Base-by-base conservation (phyloP, 2,113 vertebrate species). In the Beaufortia kweichowensis region DNA sequence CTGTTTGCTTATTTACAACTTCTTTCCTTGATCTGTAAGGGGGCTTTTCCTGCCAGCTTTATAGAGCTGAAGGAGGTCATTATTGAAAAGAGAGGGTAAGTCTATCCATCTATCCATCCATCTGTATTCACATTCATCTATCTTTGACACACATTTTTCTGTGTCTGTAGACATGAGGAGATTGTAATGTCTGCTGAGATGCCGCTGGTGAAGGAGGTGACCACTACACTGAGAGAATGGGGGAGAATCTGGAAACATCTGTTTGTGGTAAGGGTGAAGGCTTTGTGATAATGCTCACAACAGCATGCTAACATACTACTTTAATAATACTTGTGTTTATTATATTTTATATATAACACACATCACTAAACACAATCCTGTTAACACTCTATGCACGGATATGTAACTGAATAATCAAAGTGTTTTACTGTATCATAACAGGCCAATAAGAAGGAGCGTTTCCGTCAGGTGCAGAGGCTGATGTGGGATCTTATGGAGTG, bases 401-500 rank as follows among this genome's bases (percentile, higher is more conserved):
- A 35, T n/a, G n/a, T n/a, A n/a, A n/a, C n/a, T n/a, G n/a, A n/a
- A n/a, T n/a, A n/a, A n/a, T n/a, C n/a, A n/a, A n/a, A n/a, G n/a
- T n/a, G n/a, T n/a, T n/a, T n/a, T n/a, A n/a, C n/a, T n/a, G 11
- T 75, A 46, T 53, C 68, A 21, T 75, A 81, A 11, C 23, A 98
- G 96, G 81, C 86, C 70, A 96, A 94, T 84, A 98, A 94, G 86
- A 90, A 87, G n/a, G 81, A 82, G 0, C 89, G 83, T 24, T 95
- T 97, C 81, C 90, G 81, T 65, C 94, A 97, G 87, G 94, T 99
- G 53, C 94, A 94, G 87, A 85, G 90, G 62, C 94, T 99, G 89
- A 98, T 99, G 96, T 96, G 86, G 7, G 97, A 98, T 29, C 80
- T 99, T 82, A 98, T 98, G 94, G 97, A 98, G 87, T 99, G 97